Conservation (phyloP, 1,140 invertebrate species). For the Nixonia krombeini region DNA sequence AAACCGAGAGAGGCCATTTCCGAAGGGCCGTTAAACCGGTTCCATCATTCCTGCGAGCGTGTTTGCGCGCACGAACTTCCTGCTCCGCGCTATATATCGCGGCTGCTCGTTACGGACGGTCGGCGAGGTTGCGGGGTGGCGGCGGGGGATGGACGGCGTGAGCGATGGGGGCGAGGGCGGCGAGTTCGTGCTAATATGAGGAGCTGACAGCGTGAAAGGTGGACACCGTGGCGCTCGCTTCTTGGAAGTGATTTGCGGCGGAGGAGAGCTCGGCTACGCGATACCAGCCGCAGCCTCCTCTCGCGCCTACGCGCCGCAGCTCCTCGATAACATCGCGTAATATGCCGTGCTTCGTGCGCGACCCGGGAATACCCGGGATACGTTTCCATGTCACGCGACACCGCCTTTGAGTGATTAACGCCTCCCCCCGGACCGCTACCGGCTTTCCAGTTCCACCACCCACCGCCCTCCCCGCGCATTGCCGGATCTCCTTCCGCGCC, state of each 20-base stretch:
- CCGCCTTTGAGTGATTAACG: slow-evolving; percentile 42
- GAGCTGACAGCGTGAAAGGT: slow-evolving; percentile 23
- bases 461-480: neutral
- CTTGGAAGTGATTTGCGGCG: slow-evolving; percentile 40
- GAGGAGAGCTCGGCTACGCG: slow-evolving; percentile 1
- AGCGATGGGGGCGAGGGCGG: slow-evolving; percentile 19
- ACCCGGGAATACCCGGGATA: slow-evolving; percentile 15
- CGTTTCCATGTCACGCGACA: slow-evolving; percentile 36
- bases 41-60: no score
- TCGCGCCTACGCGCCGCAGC: neutral
- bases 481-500: no score
- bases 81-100: no score
- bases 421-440: slow-evolving; percentile 25
- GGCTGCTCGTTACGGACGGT: no score
- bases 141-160: no score
- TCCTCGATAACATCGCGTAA: neutral
- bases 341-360: slow-evolving; percentile 7
- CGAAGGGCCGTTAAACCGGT: no score
- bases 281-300: no score
- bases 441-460: neutral
- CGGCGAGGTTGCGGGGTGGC: no score
- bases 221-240: slow-evolving; percentile 33
- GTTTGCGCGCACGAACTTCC: no score
- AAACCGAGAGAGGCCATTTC: no score
- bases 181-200: slow-evolving; percentile 10